Evolutionary conservation across 2,113 vertebrate species (phyloP).

Genomic region (Bungarus multicinctus): DNA sequence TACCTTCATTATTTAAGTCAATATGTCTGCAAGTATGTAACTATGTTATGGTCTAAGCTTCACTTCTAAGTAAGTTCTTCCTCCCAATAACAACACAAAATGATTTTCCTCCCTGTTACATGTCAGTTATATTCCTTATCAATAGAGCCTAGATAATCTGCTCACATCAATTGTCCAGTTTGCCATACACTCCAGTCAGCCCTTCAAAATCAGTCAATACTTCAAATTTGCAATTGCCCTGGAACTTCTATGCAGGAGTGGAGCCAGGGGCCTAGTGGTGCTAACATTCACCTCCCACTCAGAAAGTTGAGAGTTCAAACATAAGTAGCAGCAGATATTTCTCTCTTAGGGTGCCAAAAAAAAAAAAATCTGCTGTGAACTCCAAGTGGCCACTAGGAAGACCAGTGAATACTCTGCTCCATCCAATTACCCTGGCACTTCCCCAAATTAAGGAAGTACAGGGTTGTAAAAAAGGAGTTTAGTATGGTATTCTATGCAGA

Average conservation of each 20-base stretch:
- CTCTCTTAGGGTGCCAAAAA: no score
- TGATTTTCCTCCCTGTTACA: background rate
- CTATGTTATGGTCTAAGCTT: background rate
- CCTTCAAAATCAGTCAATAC: constrained; percentile 39
- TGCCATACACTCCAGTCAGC: background rate
- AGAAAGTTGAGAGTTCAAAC: no score
- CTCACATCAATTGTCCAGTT: background rate
- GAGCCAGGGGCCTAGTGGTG: background rate
- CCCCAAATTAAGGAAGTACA: no score
- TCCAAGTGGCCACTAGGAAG: no score
- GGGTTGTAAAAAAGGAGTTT: no score
- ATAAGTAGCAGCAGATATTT: no score
- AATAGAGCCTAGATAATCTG: background rate
- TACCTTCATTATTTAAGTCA: constrained; percentile 11
- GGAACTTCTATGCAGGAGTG: constrained; percentile 19
- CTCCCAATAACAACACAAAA: background rate
- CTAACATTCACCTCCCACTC: no score
- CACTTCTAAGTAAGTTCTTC: background rate
- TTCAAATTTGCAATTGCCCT: constrained; percentile 50
- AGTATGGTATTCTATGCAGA: constrained; percentile 10
- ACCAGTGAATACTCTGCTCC: no score
- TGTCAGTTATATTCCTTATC: background rate
- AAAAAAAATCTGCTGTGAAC: no score
- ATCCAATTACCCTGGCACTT: no score
- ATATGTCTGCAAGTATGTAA: background rate